Evolutionary conservation across 2,888 invertebrate genomes (phyloP).

Genomic region (Oscheius myriophilus): DNA sequence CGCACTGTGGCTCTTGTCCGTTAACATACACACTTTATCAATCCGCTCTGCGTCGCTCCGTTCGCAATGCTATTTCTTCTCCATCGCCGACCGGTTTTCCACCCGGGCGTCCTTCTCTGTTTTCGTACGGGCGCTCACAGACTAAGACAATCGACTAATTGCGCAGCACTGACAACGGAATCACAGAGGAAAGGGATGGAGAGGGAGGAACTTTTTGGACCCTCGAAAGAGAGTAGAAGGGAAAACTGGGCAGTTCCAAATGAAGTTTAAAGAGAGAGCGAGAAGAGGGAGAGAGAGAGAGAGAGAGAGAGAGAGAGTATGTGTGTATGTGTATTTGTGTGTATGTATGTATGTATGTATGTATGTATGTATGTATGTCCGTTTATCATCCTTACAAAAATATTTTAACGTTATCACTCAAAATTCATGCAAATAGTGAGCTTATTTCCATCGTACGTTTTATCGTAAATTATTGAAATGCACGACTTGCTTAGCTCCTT

Average conservation of each 20-base stretch:
- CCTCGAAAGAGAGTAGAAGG: neutral
- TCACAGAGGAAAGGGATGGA: neutral
- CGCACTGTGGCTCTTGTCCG: constrained; percentile 21
- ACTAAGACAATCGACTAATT: constrained; percentile 34
- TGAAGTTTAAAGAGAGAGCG: constrained; percentile 7
- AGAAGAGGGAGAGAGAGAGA: constrained; percentile 3
- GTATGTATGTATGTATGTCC: too few relatives aligned
- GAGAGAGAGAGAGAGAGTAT: too few relatives aligned
- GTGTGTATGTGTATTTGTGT: too few relatives aligned
- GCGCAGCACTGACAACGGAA: constrained; percentile 1
- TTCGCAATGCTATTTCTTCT: constrained; percentile 9
- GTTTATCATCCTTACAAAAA: too few relatives aligned
- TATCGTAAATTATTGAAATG: too few relatives aligned
- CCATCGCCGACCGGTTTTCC: constrained; percentile 26
- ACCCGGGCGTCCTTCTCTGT: constrained; percentile 22
- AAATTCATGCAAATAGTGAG: too few relatives aligned
- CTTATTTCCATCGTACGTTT: too few relatives aligned
- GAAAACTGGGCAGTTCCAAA: neutral
- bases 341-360: too few relatives aligned
- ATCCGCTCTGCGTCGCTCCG: constrained; percentile 23
- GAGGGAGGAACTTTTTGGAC: neutral
- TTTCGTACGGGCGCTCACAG: constrained; percentile 25
- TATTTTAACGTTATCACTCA: too few relatives aligned
- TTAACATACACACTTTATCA: constrained; percentile 35
- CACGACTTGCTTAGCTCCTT: too few relatives aligned